Evolutionary conservation across 1,140 invertebrate genomes (phyloP).

Genomic region (Calliopsis andreniformis): DNA sequence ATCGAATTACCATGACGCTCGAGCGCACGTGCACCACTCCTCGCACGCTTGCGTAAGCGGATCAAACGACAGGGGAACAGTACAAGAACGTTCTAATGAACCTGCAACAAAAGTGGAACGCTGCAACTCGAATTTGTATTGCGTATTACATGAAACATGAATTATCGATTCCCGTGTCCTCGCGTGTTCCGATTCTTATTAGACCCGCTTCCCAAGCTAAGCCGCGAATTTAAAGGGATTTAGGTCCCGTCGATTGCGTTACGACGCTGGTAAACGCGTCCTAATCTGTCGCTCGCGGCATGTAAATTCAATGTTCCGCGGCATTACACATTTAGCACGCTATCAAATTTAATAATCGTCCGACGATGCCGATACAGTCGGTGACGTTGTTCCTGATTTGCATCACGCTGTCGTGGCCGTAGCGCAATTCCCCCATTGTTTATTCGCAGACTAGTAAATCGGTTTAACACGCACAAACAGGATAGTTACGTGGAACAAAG

Average conservation of each 20-base stretch:
- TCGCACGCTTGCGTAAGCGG: not conserved
- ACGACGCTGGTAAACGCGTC: not conserved
- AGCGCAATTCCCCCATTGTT: constrained; percentile 12
- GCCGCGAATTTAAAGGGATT: not conserved
- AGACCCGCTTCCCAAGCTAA: not conserved
- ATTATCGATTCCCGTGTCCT: not conserved
- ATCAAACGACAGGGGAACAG: not conserved
- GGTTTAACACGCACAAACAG: constrained; percentile 35
- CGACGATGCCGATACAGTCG: not conserved
- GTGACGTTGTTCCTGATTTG: constrained; percentile 8
- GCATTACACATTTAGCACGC: not conserved
- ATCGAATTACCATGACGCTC: constrained; percentile 17
- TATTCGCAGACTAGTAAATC: constrained; percentile 3
- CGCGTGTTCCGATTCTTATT: not conserved
- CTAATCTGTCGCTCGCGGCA: not conserved
- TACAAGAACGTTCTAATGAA: not conserved
- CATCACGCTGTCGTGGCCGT: not conserved
- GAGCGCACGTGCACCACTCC: too few relatives aligned
- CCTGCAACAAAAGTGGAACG: not conserved
- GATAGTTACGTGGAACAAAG: constrained; percentile 27
- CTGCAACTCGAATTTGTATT: not conserved
- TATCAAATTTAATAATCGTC: not conserved
- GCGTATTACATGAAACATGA: not conserved
- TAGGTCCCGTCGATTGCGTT: not conserved
- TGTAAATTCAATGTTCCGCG: not conserved